Base-by-base conservation (phyloP, 2,888 invertebrate species). In the Lithophane leautieri region DNA sequence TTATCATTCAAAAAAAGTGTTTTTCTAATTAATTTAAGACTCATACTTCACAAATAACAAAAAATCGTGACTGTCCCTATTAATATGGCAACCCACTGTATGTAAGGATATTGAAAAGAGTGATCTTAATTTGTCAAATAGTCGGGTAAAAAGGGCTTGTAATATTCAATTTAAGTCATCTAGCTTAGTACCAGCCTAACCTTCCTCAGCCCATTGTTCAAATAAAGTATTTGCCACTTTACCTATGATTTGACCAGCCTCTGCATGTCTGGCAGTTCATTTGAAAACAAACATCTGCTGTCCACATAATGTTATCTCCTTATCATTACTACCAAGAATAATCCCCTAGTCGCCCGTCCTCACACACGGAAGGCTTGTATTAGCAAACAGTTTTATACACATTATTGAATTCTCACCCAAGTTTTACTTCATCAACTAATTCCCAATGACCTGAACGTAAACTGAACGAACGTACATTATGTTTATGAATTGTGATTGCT, bases 401-500 rank as follows among this genome's bases (percentile, higher is more conserved):
- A 70, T 50, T 58, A 50, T 6, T 56, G 40, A 81, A 58, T 85
- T 85, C 70, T 79, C 79, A 79, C 56, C 47, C 34, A 68, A 72
- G 3, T 74, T 68, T 50, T n/a, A 78, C 70, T 74, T 61, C n/a
- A 34, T 56, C 47, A 68, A 76, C 70, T 81, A 85, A 78, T 85
- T 83, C 76, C 82, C 77, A 83, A 80, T 84, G 70, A 65, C 61
- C 50, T 58, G 65, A 66, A 76, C 68, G 78, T 76, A 77, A 81
- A 83, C 84, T 70, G 56, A 47, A 73, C 84, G 77, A 61, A 58
- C 73, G 74, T 7, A 54, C 28, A 84, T 85, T 76, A 86, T 86
- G 86, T 88, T 90, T 84, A 85, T 82, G 76, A 83, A 82, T 77
- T 71, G 79, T 63, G 63, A 81, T 87, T 89, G 91, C 89, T 88